Conservation (phyloP, 2,888 invertebrate genomes). For the Laothoe populi region DNA sequence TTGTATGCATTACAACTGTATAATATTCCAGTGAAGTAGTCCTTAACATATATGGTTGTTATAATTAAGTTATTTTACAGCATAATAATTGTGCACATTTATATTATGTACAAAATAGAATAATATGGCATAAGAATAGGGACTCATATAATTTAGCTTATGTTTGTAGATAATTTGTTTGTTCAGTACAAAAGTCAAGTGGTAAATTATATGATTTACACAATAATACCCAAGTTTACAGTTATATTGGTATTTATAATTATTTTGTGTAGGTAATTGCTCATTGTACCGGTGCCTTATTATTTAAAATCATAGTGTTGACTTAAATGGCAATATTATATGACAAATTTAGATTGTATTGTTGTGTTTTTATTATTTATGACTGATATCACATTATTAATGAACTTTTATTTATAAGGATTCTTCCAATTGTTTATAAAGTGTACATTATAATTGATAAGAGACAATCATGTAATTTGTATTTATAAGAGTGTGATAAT, state of each 20-base stretch:
- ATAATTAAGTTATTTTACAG: slow-evolving; percentile 14
- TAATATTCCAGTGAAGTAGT: slow-evolving; percentile 18
- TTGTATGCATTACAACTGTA: slow-evolving; percentile 3
- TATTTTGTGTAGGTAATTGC: slow-evolving; percentile 49
- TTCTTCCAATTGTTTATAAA: slow-evolving; percentile 33
- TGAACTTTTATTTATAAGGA: slow-evolving; percentile 30
- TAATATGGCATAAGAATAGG: no score
- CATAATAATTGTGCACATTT: slow-evolving; percentile 30
- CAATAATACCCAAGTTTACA: slow-evolving; percentile 33
- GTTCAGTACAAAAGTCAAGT: slow-evolving; percentile 65
- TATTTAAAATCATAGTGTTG: slow-evolving; percentile 40
- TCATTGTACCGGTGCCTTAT: slow-evolving; percentile 65
- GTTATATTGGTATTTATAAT: slow-evolving; percentile 37
- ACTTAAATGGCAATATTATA: slow-evolving; percentile 42
- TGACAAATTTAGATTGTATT: slow-evolving; percentile 38
- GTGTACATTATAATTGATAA: slow-evolving; percentile 23
- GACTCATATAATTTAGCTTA: slow-evolving; percentile 42
- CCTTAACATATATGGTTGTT: slow-evolving; percentile 12
- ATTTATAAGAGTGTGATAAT: slow-evolving; percentile 3
- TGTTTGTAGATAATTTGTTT: slow-evolving; percentile 56
- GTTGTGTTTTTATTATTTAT: slow-evolving; percentile 49
- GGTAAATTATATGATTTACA: slow-evolving; percentile 44
- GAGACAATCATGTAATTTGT: slow-evolving; percentile 22
- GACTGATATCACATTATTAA: slow-evolving; percentile 49
- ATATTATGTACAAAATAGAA: slow-evolving; percentile 52